These are phyloP conservation scores for Megalonaias nervosa DNA, from an alignment of 1,140 invertebrate genomes.

Conservation along the genomic window DNA sequence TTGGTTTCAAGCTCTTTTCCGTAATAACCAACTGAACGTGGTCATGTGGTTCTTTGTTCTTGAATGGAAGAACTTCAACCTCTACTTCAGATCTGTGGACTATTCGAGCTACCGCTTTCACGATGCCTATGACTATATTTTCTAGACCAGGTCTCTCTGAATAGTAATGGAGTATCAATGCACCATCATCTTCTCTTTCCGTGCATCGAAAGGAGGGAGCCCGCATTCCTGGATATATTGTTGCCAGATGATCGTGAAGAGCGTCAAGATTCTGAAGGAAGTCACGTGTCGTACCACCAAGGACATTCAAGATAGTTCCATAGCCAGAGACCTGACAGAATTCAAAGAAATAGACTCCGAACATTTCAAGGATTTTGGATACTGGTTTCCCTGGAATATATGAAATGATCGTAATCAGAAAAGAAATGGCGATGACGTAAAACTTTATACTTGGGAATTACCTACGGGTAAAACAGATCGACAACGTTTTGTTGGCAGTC, in stretches of 20 bases:
- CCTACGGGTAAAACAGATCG: not conserved
- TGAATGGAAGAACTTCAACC: conserved; percentile 80
- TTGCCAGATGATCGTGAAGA: conserved; percentile 69
- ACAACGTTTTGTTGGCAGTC: not conserved
- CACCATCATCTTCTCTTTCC: conserved; percentile 74
- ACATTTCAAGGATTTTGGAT: conserved; percentile 90
- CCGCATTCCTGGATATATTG: conserved; percentile 71
- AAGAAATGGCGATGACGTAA: not conserved
- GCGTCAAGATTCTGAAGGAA: conserved; percentile 69
- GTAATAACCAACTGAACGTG: conserved; percentile 95
- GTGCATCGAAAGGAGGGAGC: conserved; percentile 72
- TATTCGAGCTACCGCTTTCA: conserved; percentile 87
- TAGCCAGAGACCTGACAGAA: conserved; percentile 70
- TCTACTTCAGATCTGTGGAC: conserved; percentile 93
- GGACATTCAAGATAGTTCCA: conserved; percentile 66
- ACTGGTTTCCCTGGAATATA: conserved; percentile 85
- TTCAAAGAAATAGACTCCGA: conserved; percentile 83
- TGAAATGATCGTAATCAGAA: not conserved
- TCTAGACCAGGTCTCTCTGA: conserved; percentile 69
- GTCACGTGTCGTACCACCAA: conserved; percentile 64
- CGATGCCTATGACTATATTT: conserved; percentile 66
- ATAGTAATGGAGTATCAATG: conserved; percentile 70
- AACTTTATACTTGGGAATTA: no score
- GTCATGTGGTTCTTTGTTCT: conserved; percentile 86
- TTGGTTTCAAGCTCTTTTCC: conserved; percentile 77